Conservation (phyloP, 2,797 vertebrate species). For the Mus minutoides region DNA sequence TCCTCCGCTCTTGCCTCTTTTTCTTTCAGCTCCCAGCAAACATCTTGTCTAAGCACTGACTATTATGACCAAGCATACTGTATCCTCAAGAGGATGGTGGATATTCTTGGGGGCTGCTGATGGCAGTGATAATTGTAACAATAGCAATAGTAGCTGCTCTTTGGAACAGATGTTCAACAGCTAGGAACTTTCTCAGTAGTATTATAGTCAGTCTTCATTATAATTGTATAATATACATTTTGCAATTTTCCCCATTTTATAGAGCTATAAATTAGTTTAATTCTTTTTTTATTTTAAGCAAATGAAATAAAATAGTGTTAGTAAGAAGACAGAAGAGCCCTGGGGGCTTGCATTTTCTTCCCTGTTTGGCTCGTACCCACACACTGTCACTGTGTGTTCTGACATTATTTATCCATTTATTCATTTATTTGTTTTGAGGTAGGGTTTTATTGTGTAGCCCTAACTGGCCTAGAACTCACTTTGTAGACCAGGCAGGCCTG, state of each 20-base stretch:
- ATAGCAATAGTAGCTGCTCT: neutral
- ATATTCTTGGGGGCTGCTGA: neutral
- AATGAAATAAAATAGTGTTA: neutral
- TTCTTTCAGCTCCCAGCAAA: neutral
- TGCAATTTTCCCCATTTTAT: slow-evolving; percentile 37
- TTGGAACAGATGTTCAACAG: neutral
- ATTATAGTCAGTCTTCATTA: slow-evolving; percentile 21
- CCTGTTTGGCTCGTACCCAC: neutral
- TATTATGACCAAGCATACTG: neutral
- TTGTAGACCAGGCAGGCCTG: neutral
- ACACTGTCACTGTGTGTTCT: neutral
- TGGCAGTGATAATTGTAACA: neutral
- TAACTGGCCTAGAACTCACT: neutral
- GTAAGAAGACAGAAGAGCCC: neutral
- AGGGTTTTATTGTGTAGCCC: neutral
- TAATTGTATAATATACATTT: neutral
- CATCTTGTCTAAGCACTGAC: neutral
- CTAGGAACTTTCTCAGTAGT: slow-evolving; percentile 48
- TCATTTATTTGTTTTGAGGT: neutral
- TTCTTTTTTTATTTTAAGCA: neutral
- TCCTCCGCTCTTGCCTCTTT: neutral
- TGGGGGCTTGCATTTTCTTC: slow-evolving; percentile 19
- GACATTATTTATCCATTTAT: neutral
- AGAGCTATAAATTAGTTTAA: neutral
- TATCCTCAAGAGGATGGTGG: neutral